Base-by-base conservation (phyloP, 2,113 vertebrate genomes). In the Syngnathoides biaculeatus region DNA sequence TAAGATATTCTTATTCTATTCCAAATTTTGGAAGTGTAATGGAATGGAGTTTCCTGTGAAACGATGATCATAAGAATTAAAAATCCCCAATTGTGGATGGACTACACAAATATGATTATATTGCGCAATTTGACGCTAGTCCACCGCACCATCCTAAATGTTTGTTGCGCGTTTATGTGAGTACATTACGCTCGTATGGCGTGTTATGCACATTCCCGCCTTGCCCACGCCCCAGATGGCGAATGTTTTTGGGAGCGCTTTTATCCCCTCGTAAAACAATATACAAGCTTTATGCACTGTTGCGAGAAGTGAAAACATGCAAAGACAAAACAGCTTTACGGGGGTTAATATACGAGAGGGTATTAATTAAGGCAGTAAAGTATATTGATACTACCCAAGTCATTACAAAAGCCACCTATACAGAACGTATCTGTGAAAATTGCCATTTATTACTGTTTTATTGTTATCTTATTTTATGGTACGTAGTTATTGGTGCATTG, bases 221-320 rank as follows among this genome's bases (percentile, higher is more conserved):
- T 40, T 8, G 14, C 40, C 60, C 60, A 17, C 60, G 43, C 20
- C 60, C 60, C 60, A 62, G 39, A 24, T 42, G 43, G 53, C 26
- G 39, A 14, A 57, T 64, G 8, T 13, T 62, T 67, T 67, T 62
- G 19, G 20, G 30, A 27, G 43, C 38, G 26, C 11, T 59, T 64
- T 64, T 58, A 56, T 27, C 30, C 42, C 47, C 12, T 50, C 4
- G n/a, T 48, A 65, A 65, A 65, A 55, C 9, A 42, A 68, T 30
- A 55, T 39, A 47, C 63, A 50, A 47, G 17, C 27, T 68, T 68
- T 62, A 43, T 43, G 60, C 39, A 43, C 60, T 62, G 40, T 24
- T 62, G 40, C n/a, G 35, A 35, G 8, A 45, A 62, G 17, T 56
- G 45, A 30, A 30, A 48, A 64, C 63, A 40, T 13, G 64, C 55